Evolutionary conservation across 92 coral and sea anemone species (phyloP), one percentile per base, ranked within the genome.

Genomic region (Phenganax marumi): DNA sequence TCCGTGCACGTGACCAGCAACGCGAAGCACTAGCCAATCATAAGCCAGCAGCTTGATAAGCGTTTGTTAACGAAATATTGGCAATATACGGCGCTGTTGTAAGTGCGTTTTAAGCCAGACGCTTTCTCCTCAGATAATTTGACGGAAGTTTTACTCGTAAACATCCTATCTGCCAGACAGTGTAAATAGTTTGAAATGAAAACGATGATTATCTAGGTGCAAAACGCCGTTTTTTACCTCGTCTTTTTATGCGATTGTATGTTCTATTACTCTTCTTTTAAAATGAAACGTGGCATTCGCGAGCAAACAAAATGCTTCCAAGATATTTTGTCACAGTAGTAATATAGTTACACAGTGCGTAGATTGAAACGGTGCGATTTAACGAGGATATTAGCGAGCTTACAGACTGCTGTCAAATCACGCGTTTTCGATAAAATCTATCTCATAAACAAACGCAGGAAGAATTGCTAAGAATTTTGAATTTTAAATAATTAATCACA

Each of bases 1-100:
- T 50, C 26, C 12, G 57, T 18, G n/a, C 77, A 72, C 77, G 77
- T 72, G 77, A 72, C 56, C 60, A 72, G 77, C 77, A 72, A 72
- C 77, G 55, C 56, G 77, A 52, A n/a, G 17, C 56, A 50, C 21
- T 16, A 8, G 50, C 77, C 55, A 72, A 72, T 72, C 77, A 51
- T 8, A 72, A 3, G 22, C 25, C 8, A 12, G 55, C 26, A 12
- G 26, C 23, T 51, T 50, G 77, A 72, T 72, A 49, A 48, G 50
- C 13, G 77, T 26, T 72, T 72, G 56, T 49, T 50, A 46, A 46
- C 56, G 13, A 72, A 72, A 46, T 72, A 49, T 46, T 21, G 9
- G 57, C 77, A 50, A 72, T 49, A 72, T 62, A 62, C 25, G 56
- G 77, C 77, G 55, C 56, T 49, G 16, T 26, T 72, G 19, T 46